These are phyloP conservation scores for Zingel zingel DNA, from an alignment of 2,113 vertebrate genomes.

Conservation along the genomic window DNA sequence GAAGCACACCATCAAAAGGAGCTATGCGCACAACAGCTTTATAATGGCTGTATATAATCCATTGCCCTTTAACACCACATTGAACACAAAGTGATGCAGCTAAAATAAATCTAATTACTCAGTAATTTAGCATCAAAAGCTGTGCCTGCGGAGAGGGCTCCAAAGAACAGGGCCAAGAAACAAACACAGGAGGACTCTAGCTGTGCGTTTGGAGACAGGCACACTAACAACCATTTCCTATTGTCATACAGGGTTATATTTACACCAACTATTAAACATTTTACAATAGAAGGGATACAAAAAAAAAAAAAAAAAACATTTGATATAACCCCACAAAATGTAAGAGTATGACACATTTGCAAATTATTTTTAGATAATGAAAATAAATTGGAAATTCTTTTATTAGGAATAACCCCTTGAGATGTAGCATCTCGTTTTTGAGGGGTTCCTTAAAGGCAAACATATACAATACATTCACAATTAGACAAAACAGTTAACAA, in stretches of 20 bases:
- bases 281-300: conserved; percentile 26
- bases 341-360: conserved; percentile 4
- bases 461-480: no score
- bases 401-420: no score
- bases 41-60: conserved; percentile 74
- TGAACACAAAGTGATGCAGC: conserved; percentile 77
- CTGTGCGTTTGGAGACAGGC: conserved; percentile 59
- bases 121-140: conserved; percentile 73
- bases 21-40: conserved; percentile 71
- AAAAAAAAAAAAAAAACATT: background rate
- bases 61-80: conserved; percentile 74
- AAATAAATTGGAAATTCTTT: no score
- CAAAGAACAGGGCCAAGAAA: conserved; percentile 62
- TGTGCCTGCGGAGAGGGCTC: conserved; percentile 50
- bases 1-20: conserved; percentile 65
- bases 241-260: conserved; percentile 45
- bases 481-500: no score
- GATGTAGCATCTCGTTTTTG: no score
- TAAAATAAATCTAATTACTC: conserved; percentile 80
- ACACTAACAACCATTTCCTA: conserved; percentile 49
- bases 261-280: conserved; percentile 58
- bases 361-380: conserved; percentile 51
- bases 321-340: conserved; percentile 19
- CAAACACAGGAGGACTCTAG: conserved; percentile 55
- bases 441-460: no score